Evolutionary conservation across 2,888 invertebrate genomes (phyloP).

Genomic region (Acronicta alni): DNA sequence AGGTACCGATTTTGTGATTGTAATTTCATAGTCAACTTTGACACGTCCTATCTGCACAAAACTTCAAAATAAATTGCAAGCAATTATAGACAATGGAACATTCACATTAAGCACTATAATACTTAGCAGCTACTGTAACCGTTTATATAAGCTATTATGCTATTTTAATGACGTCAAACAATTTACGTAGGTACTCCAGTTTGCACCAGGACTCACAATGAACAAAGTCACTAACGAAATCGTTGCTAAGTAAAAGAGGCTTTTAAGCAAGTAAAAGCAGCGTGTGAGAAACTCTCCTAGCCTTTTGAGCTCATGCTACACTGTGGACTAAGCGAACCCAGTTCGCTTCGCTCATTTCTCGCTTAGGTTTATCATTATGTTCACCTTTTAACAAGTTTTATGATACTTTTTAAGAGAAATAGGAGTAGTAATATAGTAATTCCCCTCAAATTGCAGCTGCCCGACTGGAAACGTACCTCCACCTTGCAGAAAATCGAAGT

Average conservation of each 20-base stretch:
- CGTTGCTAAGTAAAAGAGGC: conserved; percentile 53
- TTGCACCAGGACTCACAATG: conserved; percentile 8
- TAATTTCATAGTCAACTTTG: too few relatives aligned
- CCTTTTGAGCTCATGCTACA: conserved; percentile 15
- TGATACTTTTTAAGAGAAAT: too few relatives aligned
- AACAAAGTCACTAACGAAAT: conserved; percentile 42
- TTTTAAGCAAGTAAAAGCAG: conserved; percentile 48
- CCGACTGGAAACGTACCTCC: too few relatives aligned
- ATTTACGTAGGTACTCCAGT: conserved; percentile 6
- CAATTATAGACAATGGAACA: too few relatives aligned
- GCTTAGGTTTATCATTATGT: not conserved
- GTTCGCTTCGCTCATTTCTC: not conserved
- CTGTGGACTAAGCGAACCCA: conserved; percentile 7
- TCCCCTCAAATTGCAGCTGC: too few relatives aligned
- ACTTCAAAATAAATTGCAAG: too few relatives aligned
- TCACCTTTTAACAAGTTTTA: too few relatives aligned
- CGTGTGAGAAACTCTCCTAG: conserved; percentile 40
- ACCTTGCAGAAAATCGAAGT: too few relatives aligned
- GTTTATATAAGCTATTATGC: not conserved
- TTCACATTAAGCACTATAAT: too few relatives aligned
- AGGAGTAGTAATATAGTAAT: too few relatives aligned
- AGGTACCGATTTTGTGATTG: too few relatives aligned
- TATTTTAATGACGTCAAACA: conserved; percentile 1
- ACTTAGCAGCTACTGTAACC: not conserved
- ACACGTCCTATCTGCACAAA: too few relatives aligned